These are phyloP conservation scores for Pristionchus fissidentatus DNA, from an alignment of 2,888 invertebrate species.

Conservation along the genomic window DNA sequence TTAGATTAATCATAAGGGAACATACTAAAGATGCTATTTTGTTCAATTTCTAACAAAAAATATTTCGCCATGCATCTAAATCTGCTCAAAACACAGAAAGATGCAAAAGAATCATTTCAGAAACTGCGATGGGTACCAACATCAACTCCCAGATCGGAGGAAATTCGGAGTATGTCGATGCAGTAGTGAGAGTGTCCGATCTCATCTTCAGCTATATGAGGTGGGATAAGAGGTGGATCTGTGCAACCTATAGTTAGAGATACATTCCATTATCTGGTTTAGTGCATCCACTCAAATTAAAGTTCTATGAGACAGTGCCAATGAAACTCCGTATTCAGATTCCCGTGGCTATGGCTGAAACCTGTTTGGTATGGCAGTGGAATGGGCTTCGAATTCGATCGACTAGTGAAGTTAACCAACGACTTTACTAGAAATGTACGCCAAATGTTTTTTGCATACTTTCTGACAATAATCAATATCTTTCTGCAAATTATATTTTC, in stretches of 20 bases:
- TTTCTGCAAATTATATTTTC: too few species aligned
- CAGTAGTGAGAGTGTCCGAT: slow-evolving; percentile 30
- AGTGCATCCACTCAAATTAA: background rate
- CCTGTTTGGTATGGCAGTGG: slow-evolving; percentile 80
- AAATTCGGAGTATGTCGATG: slow-evolving; percentile 40
- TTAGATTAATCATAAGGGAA: slow-evolving; percentile 34
- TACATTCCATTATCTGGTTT: background rate
- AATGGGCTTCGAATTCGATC: slow-evolving; percentile 71
- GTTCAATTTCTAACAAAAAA: too few species aligned
- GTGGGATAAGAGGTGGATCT: background rate
- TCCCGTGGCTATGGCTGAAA: slow-evolving; percentile 78
- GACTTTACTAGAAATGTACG: slow-evolving; percentile 53
- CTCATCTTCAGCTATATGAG: slow-evolving; percentile 31
- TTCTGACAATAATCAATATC: too few species aligned
- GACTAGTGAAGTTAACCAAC: slow-evolving; percentile 46
- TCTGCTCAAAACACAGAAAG: background rate
- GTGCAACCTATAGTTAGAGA: background rate
- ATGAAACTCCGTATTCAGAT: slow-evolving; percentile 35
- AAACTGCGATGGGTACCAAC: slow-evolving; percentile 43
- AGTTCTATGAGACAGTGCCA: background rate
- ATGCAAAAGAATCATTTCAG: background rate
- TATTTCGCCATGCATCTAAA: too few species aligned
- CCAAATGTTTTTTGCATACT: background rate
- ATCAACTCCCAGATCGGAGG: slow-evolving; percentile 38
- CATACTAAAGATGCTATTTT: too few species aligned